Evolutionary conservation across 2,797 vertebrate species (phyloP), one percentile per base, ranked within the genome.

Genomic region (Macroramphosus scolopax): DNA sequence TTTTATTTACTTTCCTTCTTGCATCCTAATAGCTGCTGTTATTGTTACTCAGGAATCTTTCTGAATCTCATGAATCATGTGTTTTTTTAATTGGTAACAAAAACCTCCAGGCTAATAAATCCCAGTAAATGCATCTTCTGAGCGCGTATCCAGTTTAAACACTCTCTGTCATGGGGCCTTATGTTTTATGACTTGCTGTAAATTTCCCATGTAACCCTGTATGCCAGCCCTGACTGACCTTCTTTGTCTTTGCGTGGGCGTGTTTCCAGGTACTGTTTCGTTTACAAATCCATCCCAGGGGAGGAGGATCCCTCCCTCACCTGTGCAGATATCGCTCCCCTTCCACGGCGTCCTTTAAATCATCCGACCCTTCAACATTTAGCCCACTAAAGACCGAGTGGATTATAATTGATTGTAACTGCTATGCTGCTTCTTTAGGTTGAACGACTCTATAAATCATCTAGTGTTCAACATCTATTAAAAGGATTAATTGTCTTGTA

Each of bases 191-290:
- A 42, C 56, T 45, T 9, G 58, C 52, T 70, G 76, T 81, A 80
- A 78, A 81, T 76, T 78, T 84, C 67, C 67, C 11, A 41, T 59
- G 58, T 72, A 76, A 80, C 65, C 57, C 43, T 46, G 50, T 64
- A 60, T 29, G 57, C 29, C 49, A 37, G 56, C 58, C 54, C 26
- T 49, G 40, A 52, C 31, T 43, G 40, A 51, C 64, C 56, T 62
- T 31, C 63, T 75, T 80, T 78, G 73, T 77, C 59, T 75, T 38
- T 0, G 48, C 2, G 34, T 68, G 51, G 72, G 68, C n/a, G 57
- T 68, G 3, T 68, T 66, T 59, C 28, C 51, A 62, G 65, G 53
- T 62, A 65, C 10, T 41, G 65, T 72, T 80, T 81, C 67, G 52
- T 72, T 81, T 65, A 72, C 72, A 75, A 68, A 75, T 61, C 26